Evolutionary conservation across 2,113 vertebrate species (phyloP).

Genomic region (Cinclus mexicanus): DNA sequence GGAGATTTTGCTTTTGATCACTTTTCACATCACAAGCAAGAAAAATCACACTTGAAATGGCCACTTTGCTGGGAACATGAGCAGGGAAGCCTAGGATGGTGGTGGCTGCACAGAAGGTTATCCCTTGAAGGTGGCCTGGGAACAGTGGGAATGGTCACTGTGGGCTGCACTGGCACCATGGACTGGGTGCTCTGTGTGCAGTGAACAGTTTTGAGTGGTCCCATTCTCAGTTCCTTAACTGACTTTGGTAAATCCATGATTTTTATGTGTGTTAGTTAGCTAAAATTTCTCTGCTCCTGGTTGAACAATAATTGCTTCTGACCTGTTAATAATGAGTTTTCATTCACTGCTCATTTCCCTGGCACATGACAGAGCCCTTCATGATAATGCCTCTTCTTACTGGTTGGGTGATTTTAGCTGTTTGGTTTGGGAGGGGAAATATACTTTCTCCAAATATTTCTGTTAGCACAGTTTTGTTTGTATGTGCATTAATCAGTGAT

Average conservation of each 20-base stretch:
- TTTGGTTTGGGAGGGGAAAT: background rate
- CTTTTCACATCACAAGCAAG: background rate
- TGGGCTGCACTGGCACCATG: background rate
- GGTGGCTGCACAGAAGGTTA: background rate
- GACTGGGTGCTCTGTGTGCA: background rate
- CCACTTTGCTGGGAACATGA: background rate
- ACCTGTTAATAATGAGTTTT: background rate
- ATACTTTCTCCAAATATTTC: background rate
- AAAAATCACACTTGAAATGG: background rate
- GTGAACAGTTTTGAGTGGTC: background rate
- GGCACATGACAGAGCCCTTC: background rate
- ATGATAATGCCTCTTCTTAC: background rate
- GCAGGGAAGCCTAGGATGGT: background rate
- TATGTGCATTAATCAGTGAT: background rate
- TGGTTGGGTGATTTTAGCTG: background rate
- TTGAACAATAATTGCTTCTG: background rate
- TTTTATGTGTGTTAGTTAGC: background rate
- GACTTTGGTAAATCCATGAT: background rate
- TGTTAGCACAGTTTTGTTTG: background rate
- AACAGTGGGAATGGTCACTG: background rate
- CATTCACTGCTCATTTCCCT: background rate
- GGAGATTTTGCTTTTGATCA: background rate
- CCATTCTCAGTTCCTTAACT: background rate
- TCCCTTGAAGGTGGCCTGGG: background rate
- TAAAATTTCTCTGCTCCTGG: background rate